A percentile compares a stretch with the other conserved stretches of the same genome.
Conservation (phyloP, 2,888 invertebrate species). For the Herminia tarsipennalis region DNA sequence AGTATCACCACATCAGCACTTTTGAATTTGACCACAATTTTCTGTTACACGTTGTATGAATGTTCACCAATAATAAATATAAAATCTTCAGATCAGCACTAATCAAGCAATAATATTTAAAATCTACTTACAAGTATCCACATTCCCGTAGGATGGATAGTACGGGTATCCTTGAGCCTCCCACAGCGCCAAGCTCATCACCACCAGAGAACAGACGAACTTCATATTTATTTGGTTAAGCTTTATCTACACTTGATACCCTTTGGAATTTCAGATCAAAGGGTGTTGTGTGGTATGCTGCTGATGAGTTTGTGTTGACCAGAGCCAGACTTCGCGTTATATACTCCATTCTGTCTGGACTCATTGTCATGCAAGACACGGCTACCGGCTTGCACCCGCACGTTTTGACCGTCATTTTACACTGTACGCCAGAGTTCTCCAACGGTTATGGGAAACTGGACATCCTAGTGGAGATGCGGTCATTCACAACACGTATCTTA, state of each 20-base stretch:
- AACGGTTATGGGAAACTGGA: conserved; percentile 74
- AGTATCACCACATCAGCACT: too few species aligned
- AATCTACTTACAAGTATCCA: conserved; percentile 72
- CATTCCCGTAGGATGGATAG: conserved; percentile 74
- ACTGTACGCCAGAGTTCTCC: conserved; percentile 65
- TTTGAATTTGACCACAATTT: too few species aligned
- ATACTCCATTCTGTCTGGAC: conserved; percentile 69
- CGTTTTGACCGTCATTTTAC: conserved; percentile 62
- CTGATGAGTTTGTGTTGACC: conserved; percentile 61
- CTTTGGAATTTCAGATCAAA: conserved; percentile 41
- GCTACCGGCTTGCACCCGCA: conserved; percentile 56
- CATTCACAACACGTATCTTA: conserved; percentile 67
- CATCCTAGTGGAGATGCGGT: conserved; percentile 60
- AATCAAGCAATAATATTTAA: background rate
- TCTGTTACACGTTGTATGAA: too few species aligned
- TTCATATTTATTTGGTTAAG: conserved; percentile 55
- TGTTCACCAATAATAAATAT: too few species aligned
- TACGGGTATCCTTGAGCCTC: conserved; percentile 66
- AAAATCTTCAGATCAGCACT: too few species aligned
- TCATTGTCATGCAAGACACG: conserved; percentile 78
- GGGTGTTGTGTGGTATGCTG: conserved; percentile 61
- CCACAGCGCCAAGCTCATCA: conserved; percentile 62
- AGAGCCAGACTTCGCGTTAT: conserved; percentile 62
- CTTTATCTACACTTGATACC: conserved; percentile 43
- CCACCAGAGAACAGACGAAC: conserved; percentile 52